Evolutionary conservation across 2,797 vertebrate genomes (phyloP), one percentile per base, ranked within the genome.

Genomic region (Melanotaenia trifasciata): DNA sequence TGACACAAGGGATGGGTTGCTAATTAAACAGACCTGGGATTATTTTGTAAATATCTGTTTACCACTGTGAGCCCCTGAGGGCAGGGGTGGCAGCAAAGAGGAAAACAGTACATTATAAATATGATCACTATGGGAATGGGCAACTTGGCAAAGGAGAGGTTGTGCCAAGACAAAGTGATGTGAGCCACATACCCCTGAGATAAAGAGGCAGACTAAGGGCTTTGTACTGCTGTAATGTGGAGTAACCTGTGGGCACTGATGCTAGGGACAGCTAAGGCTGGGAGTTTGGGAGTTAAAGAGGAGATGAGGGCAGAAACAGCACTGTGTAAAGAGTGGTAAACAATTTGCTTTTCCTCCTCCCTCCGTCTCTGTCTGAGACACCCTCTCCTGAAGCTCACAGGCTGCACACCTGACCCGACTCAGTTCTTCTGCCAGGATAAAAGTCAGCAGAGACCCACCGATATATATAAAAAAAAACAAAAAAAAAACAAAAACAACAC

Each of bases 31-130:
- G 89, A 87, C 81, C 75, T 86, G 94, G 94, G 95, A 95, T 94
- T 94, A 93, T 94, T 95, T 94, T 93, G 94, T 94, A 95, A 95
- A 94, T 95, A 94, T 92, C 90, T 92, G 93, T 92, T 93, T 92
- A 94, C 90, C 88, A 87, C 90, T 51, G 59, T 50, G 78, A 74
- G 71, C 89, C 89, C 90, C 72, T 72, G 87, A 80, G 85, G 79
- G 50, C 45, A 5, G 28, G 45, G 32, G 64, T 26, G 54, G 66
- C 50, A 68, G 80, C 58, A 26, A 65, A 70, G 76, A 86, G 83
- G 82, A 89, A 91, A 93, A 92, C 86, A 90, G 64, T 79, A 79
- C 76, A 85, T 84, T 86, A 83, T 93, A 90, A 93, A 93, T 89
- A 93, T 81, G 68, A 86, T 80, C 89, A 84, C 89, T 87, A 76